Conservation (phyloP, 2,888 invertebrate species). For the Philhelius pedissequus region DNA sequence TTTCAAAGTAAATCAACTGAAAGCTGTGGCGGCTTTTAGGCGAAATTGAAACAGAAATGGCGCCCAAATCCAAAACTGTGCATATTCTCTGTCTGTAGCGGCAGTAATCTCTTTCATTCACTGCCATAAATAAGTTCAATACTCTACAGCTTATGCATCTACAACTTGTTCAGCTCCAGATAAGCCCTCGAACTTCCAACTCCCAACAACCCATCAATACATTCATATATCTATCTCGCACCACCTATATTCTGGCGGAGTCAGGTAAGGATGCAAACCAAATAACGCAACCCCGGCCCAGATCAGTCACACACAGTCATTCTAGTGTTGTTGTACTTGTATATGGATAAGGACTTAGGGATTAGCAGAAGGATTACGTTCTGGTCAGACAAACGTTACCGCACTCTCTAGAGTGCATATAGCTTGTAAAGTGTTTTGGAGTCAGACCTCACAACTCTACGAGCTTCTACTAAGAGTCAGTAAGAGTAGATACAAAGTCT, state of each 20-base stretch:
- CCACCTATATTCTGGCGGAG: neutral
- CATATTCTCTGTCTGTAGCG: neutral
- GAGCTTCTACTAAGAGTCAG: neutral
- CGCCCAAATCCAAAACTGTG: neutral
- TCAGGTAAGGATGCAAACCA: conserved; percentile 36
- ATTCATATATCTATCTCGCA: neutral
- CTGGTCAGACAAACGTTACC: conserved; percentile 53
- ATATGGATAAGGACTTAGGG: conserved; percentile 45
- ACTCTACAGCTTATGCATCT: conserved; percentile 23
- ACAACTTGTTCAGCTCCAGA: neutral
- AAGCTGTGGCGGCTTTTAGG: conserved; percentile 57
- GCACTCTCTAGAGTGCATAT: conserved; percentile 1
- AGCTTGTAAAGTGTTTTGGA: conserved; percentile 21
- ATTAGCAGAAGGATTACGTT: conserved; percentile 60
- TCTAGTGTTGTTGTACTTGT: conserved; percentile 15
- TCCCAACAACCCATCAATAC: neutral
- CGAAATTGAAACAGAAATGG: conserved; percentile 37
- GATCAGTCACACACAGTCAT: conserved; percentile 44
- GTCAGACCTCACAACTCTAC: neutral
- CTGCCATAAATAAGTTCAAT: conserved; percentile 67
- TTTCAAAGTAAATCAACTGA: conserved; percentile 60
- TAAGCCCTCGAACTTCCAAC: neutral
- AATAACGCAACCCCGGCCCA: neutral
- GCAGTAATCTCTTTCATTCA: conserved; percentile 59
- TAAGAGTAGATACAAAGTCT: neutral